These are phyloP conservation scores for Sinelater perroti DNA, from an alignment of 2,888 invertebrate species.

Conservation along the genomic window DNA sequence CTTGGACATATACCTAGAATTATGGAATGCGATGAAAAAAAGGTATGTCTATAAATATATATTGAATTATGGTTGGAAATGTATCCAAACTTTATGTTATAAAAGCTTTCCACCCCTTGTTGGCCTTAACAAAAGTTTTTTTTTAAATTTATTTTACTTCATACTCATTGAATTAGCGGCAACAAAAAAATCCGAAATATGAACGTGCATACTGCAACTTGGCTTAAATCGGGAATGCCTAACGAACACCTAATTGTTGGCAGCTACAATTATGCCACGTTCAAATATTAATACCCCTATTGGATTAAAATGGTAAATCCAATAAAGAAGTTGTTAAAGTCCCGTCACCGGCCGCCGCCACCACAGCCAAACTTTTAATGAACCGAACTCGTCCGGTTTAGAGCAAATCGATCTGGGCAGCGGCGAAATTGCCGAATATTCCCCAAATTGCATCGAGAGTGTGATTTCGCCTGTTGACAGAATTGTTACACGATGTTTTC, in stretches of 20 bases:
- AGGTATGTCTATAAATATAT: too few relatives aligned
- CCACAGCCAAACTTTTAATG: slow-evolving; percentile 5
- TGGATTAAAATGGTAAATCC: slow-evolving; percentile 15
- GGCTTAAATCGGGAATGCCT: too few relatives aligned
- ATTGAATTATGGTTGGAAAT: too few relatives aligned
- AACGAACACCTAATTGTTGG: background rate
- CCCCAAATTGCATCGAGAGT: background rate
- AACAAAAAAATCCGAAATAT: too few relatives aligned
- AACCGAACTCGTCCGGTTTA: slow-evolving; percentile 2
- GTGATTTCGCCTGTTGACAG: slow-evolving; percentile 1
- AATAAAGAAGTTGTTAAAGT: slow-evolving; percentile 14
- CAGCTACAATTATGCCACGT: slow-evolving; percentile 2
- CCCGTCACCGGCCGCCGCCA: background rate
- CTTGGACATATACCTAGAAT: too few relatives aligned
- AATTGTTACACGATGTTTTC: slow-evolving; percentile 10
- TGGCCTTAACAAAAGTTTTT: too few relatives aligned
- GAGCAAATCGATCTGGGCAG: slow-evolving; percentile 3
- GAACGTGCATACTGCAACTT: too few relatives aligned
- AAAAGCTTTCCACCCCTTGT: too few relatives aligned
- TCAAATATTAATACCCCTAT: slow-evolving; percentile 6
- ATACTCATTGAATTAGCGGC: too few relatives aligned
- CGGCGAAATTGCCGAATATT: slow-evolving; percentile 4
- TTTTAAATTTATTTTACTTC: too few relatives aligned
- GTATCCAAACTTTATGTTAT: too few relatives aligned
- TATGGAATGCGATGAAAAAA: too few relatives aligned